Base-by-base conservation (phyloP, 2,797 vertebrate genomes). In the Delichon dasypus region DNA sequence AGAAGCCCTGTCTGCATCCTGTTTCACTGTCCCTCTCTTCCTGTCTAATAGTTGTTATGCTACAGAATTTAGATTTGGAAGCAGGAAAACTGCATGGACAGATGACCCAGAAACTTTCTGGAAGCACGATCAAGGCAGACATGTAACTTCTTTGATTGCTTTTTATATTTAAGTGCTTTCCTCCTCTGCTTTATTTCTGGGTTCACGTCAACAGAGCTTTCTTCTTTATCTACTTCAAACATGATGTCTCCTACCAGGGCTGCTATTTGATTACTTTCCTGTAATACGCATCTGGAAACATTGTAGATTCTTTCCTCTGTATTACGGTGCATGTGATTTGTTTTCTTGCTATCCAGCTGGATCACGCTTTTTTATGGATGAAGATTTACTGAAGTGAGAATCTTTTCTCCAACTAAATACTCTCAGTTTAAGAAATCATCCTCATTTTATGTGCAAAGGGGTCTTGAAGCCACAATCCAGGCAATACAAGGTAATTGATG, bases 211-310 rank as follows among this genome's bases (percentile, higher is more conserved):
- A 83, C 93, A 93, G 70, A 85, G 54, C 61, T 93, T 85, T 94
- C 72, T 80, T 89, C 74, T 89, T 89, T 89, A 79, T 51, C 64
- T 80, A 5, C 67, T 79, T 93, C 65, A 91, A 89, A 76, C 5
- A 9, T 75, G 58, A 90, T 44, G 66, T 86, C 85, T 94, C 62
- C 73, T 92, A 68, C 65, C 61, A 88, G 62, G 57, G 48, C 38
- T 83, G 44, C 62, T 94, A 77, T 83, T 94, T 91, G 85, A 92
- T 89, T 89, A 77, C 92, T 93, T 89, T 83, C 68, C 68, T 84
- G 73, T 85, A 94, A 58, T 78, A 88, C 3, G 9, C 88, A 94
- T 95, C 95, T 96, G 94, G 94, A 95, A 94, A 38, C 85, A 83
- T 12, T 88, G 79, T 71, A 61, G 85, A 81, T 92, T 85, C 65